phyloP scores from a whole-genome alignment of 2,888 invertebrate species.

The Urechis unicinctus region DNA sequence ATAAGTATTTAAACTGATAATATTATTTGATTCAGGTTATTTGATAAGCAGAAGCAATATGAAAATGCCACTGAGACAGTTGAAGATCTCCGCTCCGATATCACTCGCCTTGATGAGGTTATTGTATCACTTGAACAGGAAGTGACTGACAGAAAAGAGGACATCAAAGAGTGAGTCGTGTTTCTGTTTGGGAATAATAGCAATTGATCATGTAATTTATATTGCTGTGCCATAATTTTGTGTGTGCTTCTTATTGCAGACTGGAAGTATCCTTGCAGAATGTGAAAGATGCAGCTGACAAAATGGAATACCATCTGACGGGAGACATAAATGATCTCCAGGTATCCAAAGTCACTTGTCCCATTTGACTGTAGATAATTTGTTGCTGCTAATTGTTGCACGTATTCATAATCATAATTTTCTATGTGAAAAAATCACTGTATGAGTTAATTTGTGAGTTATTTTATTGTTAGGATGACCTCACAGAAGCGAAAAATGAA shows the following conservation, averaged over 20 bases:
- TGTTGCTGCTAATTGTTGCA: too few species aligned
- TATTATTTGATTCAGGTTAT: conserved; percentile 25
- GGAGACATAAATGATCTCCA: conserved; percentile 35
- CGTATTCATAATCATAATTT: too few species aligned
- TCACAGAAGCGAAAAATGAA: conserved; percentile 36
- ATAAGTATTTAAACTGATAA: too few species aligned
- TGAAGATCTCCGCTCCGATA: conserved; percentile 24
- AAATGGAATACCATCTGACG: conserved; percentile 26
- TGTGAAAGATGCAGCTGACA: conserved; percentile 24
- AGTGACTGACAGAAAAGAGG: conserved; percentile 22
- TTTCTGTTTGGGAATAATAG: too few species aligned
- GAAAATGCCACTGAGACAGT: conserved; percentile 30
- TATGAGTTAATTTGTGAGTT: too few species aligned
- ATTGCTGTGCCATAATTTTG: neutral
- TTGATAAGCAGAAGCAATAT: conserved; percentile 39
- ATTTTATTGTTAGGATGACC: conserved; percentile 26
- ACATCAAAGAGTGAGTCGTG: conserved; percentile 13
- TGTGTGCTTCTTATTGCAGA: conserved; percentile 25
- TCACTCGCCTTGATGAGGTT: conserved; percentile 24
- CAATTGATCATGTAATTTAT: neutral
- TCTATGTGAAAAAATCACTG: too few species aligned
- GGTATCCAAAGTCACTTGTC: conserved; percentile 14
- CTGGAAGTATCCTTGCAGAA: conserved; percentile 26
- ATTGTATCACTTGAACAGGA: conserved; percentile 25
- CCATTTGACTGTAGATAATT: too few species aligned